Evolutionary conservation across 2,113 vertebrate species (phyloP).

Genomic region (Gavia stellata): DNA sequence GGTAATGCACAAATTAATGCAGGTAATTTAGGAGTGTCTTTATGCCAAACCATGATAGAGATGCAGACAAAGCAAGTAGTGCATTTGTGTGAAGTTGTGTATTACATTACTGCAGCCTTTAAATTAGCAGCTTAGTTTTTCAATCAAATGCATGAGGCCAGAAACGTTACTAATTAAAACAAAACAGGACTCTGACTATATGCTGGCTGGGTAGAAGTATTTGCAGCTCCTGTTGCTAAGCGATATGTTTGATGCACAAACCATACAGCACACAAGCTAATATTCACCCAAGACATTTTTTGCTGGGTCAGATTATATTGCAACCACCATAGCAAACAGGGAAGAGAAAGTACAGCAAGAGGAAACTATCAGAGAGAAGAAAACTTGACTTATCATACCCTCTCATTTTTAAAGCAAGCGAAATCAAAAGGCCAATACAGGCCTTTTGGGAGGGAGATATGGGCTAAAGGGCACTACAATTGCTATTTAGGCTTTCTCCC

Average conservation of each 20-base stretch:
- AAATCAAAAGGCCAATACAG: not conserved
- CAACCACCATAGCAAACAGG: not conserved
- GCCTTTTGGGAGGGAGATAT: not conserved
- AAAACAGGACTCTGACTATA: not conserved
- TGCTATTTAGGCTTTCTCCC: not conserved
- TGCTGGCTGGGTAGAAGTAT: not conserved
- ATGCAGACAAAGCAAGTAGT: not conserved
- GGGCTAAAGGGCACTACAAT: not conserved
- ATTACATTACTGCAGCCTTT: conserved; percentile 22
- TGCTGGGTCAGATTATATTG: conserved; percentile 9
- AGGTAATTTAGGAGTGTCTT: conserved; percentile 24
- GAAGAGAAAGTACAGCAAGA: not conserved
- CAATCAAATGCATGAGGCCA: conserved; percentile 21
- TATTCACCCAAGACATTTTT: not conserved
- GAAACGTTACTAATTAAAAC: conserved; percentile 47
- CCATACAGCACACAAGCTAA: not conserved
- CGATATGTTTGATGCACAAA: not conserved
- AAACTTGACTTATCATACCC: not conserved
- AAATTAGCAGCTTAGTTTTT: conserved; percentile 53
- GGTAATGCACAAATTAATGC: not conserved
- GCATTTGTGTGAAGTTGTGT: conserved; percentile 18
- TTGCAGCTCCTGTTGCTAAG: conserved; percentile 20
- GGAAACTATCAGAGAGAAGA: not conserved
- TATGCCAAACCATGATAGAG: conserved; percentile 7
- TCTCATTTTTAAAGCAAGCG: not conserved